Percentiles rank a stretch among this genome's conserved stretches.
phyloP scores from a whole-genome alignment of 23 tunicate genomes.

The Clavelina lepadiformis region DNA sequence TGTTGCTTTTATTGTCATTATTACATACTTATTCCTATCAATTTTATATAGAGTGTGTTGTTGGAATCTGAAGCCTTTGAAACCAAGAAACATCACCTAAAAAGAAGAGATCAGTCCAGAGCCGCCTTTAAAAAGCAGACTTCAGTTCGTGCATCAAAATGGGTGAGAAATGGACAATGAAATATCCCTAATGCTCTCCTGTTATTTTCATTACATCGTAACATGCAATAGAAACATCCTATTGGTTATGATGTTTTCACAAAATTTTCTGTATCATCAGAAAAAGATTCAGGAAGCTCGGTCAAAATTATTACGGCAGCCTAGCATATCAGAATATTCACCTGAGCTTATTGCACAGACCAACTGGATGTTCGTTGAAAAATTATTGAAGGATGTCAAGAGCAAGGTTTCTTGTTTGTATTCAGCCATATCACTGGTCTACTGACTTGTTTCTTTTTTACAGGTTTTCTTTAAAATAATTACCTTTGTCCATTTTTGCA shows the following conservation, averaged over 20 bases:
- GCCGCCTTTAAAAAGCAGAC: constrained; percentile 32
- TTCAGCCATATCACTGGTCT: too few relatives aligned
- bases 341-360: constrained; percentile 84
- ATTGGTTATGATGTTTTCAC: too few relatives aligned
- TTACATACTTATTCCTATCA: background rate
- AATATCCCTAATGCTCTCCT: too few relatives aligned
- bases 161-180: constrained; percentile 14
- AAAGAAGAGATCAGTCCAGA: constrained; percentile 15
- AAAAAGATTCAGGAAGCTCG: constrained; percentile 28
- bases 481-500: too few relatives aligned
- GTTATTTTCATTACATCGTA: too few relatives aligned
- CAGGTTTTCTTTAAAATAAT: too few relatives aligned
- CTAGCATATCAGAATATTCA: constrained; percentile 75
- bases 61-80: constrained; percentile 41
- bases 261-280: constrained; percentile 1
- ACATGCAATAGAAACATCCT: too few relatives aligned
- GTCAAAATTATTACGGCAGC: constrained; percentile 36
- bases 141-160: constrained; percentile 30
- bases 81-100: constrained; percentile 23
- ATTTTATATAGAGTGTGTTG: constrained; percentile 4
- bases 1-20: background rate
- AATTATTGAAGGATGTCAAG: constrained; percentile 76
- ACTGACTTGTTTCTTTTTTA: too few relatives aligned
- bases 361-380: constrained; percentile 79
- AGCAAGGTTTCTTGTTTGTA: constrained; percentile 20